Conservation (phyloP, 1,140 invertebrate species). For the Aethina tumida region DNA sequence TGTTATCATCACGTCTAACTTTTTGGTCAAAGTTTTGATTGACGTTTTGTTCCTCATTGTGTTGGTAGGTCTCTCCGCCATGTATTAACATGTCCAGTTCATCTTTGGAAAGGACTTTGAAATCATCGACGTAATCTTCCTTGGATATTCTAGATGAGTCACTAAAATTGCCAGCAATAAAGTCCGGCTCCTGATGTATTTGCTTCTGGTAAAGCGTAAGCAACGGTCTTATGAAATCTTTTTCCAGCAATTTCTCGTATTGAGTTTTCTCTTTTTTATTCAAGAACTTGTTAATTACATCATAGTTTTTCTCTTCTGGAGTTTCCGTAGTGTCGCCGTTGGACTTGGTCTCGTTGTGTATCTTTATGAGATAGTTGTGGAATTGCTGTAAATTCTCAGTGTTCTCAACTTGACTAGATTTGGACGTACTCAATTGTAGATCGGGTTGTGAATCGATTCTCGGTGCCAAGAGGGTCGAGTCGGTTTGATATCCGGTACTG, state of each 20-base stretch:
- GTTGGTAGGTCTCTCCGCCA: slow-evolving; percentile 16
- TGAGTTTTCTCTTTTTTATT: slow-evolving; percentile 23
- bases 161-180: slow-evolving; percentile 13
- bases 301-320: slow-evolving; percentile 12
- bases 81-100: slow-evolving; percentile 22
- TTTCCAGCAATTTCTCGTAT: slow-evolving; percentile 29
- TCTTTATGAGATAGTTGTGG: slow-evolving; percentile 9
- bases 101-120: slow-evolving; percentile 23
- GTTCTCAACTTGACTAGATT: neutral
- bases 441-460: neutral
- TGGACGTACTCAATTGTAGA: neutral
- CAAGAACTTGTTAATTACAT: slow-evolving; percentile 22
- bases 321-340: slow-evolving; percentile 5
- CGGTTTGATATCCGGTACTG: too few species aligned
- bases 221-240: slow-evolving; percentile 30
- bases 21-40: too few species aligned
- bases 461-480: neutral
- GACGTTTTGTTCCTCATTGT: slow-evolving; percentile 11
- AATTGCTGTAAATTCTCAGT: slow-evolving; percentile 4
- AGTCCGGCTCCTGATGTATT: slow-evolving; percentile 18
- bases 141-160: slow-evolving; percentile 25
- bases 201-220: slow-evolving; percentile 27
- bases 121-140: slow-evolving; percentile 26
- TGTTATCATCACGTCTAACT: slow-evolving; percentile 23
- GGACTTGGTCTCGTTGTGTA: slow-evolving; percentile 5